A percentile compares a stretch with the other conserved stretches of the same genome.
These are phyloP conservation scores for Phaethornis superciliosus DNA, from an alignment of 2,113 vertebrate genomes.

Conservation along the genomic window DNA sequence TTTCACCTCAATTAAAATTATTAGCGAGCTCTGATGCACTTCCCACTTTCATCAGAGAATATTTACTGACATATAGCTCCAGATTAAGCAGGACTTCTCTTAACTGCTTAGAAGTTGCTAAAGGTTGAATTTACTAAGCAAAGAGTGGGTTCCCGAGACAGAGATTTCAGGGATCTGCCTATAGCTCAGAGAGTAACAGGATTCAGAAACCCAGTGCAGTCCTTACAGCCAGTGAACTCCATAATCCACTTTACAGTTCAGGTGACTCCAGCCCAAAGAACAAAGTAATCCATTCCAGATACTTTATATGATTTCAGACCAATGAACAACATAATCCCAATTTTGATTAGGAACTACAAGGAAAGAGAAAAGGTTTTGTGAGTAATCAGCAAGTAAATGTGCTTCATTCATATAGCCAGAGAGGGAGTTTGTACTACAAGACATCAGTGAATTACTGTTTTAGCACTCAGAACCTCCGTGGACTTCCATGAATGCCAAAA, in stretches of 20 bases:
- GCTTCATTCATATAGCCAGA: not conserved
- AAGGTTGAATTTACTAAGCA: not conserved
- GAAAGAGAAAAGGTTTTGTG: not conserved
- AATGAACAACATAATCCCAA: not conserved
- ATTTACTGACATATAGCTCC: not conserved
- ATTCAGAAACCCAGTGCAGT: not conserved
- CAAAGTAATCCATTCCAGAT: slow-evolving; percentile 43
- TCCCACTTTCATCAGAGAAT: not conserved
- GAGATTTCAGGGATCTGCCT: not conserved
- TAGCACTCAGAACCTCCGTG: not conserved
- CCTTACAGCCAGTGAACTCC: not conserved
- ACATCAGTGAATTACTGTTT: not conserved
- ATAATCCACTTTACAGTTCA: slow-evolving; percentile 42
- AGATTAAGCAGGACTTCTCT: not conserved
- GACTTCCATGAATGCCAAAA: not conserved
- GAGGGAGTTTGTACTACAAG: not conserved
- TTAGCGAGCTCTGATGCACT: not conserved
- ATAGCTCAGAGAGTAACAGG: not conserved
- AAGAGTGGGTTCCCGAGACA: not conserved
- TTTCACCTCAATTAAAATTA: slow-evolving; percentile 35
- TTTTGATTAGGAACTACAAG: slow-evolving; percentile 3
- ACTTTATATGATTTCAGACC: not conserved
- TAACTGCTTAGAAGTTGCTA: not conserved
- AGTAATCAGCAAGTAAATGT: not conserved
- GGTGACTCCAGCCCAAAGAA: slow-evolving; percentile 6